Conservation (phyloP, 2,888 invertebrate genomes). For the Nomada ruficornis region DNA sequence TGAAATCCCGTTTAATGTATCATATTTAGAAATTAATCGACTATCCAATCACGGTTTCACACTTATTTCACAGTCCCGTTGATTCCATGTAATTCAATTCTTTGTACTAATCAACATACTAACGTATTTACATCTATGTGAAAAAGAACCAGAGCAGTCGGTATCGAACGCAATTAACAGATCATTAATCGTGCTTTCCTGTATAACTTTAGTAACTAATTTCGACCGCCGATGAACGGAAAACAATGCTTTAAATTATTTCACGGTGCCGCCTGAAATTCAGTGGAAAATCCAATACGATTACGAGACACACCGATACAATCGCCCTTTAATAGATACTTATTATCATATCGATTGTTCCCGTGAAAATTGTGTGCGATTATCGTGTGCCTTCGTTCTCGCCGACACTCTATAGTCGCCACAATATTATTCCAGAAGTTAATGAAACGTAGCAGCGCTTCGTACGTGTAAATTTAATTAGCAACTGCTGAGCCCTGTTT, state of each 20-base stretch:
- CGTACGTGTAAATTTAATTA: conserved; percentile 45
- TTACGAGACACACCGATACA: not conserved
- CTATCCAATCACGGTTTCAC: too few species aligned
- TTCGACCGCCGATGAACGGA: not conserved
- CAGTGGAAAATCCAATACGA: not conserved
- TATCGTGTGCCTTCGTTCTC: conserved; percentile 11
- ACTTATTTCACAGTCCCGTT: too few species aligned
- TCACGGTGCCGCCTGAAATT: not conserved
- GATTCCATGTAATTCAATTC: too few species aligned
- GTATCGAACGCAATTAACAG: too few species aligned
- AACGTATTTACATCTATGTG: not conserved
- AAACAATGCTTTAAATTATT: not conserved
- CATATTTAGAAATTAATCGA: too few species aligned
- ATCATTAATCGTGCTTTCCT: too few species aligned
- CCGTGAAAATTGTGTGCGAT: not conserved
- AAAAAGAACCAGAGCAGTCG: too few species aligned
- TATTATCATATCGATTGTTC: conserved; percentile 12
- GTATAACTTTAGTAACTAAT: too few species aligned
- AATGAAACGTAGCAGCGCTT: conserved; percentile 28
- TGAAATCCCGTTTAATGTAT: too few species aligned
- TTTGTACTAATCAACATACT: not conserved
- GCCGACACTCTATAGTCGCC: not conserved
- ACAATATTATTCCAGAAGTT: conserved; percentile 11
- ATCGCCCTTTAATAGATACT: not conserved
- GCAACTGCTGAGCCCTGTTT: conserved; percentile 12